Percentiles rank a stretch among this genome's conserved stretches.
These are phyloP conservation scores for Smittia sp. DNA, from an alignment of 2,888 invertebrate species.

Conservation along the genomic window DNA sequence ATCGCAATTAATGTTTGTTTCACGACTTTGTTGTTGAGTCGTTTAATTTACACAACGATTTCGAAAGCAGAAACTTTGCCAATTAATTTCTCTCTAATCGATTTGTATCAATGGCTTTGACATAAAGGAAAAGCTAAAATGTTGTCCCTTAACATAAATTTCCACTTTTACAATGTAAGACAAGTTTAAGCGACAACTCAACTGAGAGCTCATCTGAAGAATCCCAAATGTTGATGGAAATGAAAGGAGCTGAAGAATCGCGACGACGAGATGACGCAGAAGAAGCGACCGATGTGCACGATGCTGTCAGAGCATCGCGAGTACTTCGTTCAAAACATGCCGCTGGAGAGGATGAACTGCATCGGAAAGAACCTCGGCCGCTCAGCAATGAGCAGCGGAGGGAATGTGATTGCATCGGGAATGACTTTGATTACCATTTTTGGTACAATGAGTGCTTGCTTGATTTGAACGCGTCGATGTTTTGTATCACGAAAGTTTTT, in stretches of 20 bases:
- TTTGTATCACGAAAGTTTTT: no score
- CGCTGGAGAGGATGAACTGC: conserved; percentile 79
- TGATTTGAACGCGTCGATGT: conserved; percentile 13
- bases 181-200: neutral
- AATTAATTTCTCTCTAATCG: no score
- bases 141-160: neutral
- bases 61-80: neutral
- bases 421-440: conserved; percentile 10
- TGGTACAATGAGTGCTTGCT: conserved; percentile 34
- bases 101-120: no score
- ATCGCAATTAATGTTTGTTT: neutral
- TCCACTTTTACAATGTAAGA: neutral
- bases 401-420: neutral
- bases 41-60: neutral
- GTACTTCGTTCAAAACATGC: conserved; percentile 77
- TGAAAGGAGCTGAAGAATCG: conserved; percentile 72
- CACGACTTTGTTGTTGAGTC: neutral
- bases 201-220: conserved; percentile 72
- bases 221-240: conserved; percentile 82
- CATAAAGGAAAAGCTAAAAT: neutral
- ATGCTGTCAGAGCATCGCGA: conserved; percentile 79
- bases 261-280: conserved; percentile 85
- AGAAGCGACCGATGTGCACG: conserved; percentile 78
- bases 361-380: conserved; percentile 59
- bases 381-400: conserved; percentile 45